These are phyloP conservation scores for Drosophila anomalata DNA, from an alignment of 2,888 invertebrate species.

Conservation along the genomic window DNA sequence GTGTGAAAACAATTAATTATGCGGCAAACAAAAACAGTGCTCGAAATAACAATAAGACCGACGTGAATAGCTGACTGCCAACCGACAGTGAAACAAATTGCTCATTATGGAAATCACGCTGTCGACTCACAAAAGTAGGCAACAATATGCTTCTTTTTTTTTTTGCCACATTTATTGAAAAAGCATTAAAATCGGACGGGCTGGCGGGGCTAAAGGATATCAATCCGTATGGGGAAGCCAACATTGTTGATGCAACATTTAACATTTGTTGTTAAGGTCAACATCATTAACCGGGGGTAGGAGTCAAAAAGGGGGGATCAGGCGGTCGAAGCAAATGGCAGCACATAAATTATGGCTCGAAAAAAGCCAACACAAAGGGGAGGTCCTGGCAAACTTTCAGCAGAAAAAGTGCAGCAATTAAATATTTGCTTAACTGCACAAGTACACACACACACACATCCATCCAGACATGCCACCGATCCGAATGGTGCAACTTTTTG, in stretches of 20 bases:
- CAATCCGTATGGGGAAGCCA: slow-evolving; percentile 44
- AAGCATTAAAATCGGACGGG: slow-evolving; percentile 64
- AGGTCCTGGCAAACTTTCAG: slow-evolving; percentile 68
- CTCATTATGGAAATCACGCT: slow-evolving; percentile 71
- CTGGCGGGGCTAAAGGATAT: slow-evolving; percentile 23
- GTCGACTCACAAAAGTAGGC: slow-evolving; percentile 69
- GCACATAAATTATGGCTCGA: slow-evolving; percentile 82
- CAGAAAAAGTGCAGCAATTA: slow-evolving; percentile 82
- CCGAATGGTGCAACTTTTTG: slow-evolving; percentile 70
- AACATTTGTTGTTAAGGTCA: slow-evolving; percentile 75
- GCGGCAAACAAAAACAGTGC: slow-evolving; percentile 51
- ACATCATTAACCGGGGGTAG: slow-evolving; percentile 69
- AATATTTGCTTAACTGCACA: slow-evolving; percentile 82
- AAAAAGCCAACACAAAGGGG: slow-evolving; percentile 40
- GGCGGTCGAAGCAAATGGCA: slow-evolving; percentile 78
- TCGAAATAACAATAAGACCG: slow-evolving; percentile 44
- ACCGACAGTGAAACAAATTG: slow-evolving; percentile 40
- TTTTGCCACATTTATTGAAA: slow-evolving; percentile 61
- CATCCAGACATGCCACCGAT: slow-evolving; percentile 6
- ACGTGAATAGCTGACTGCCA: slow-evolving; percentile 2
- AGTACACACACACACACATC: slow-evolving; percentile 29
- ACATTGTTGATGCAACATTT: slow-evolving; percentile 55
- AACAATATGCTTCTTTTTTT: slow-evolving; percentile 34
- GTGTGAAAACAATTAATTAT: slow-evolving; percentile 83
- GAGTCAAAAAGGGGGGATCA: slow-evolving; percentile 3